A percentile compares a stretch with the other conserved stretches of the same genome.
Evolutionary conservation across 2,888 invertebrate genomes (phyloP).

Genomic region (Cosmopolites sordidus): DNA sequence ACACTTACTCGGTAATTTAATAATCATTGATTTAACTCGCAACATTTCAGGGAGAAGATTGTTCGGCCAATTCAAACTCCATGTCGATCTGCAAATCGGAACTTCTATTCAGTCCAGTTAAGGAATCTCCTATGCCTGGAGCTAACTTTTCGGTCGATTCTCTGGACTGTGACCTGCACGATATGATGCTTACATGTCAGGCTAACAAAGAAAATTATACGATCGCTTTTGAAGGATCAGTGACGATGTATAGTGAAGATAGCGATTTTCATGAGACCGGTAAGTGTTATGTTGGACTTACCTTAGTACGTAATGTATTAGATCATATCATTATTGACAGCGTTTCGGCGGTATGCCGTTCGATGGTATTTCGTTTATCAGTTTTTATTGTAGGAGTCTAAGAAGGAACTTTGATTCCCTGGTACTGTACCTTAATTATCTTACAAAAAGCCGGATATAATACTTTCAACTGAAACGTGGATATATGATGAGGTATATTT

Average conservation of each 20-base stretch:
- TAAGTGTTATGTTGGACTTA: not conserved
- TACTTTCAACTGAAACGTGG: too few relatives aligned
- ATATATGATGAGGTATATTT: too few relatives aligned
- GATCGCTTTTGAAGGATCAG: conserved; percentile 88
- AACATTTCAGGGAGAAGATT: conserved; percentile 59
- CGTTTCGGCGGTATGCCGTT: too few relatives aligned
- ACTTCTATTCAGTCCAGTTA: conserved; percentile 84
- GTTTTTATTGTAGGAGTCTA: too few relatives aligned
- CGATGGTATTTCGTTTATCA: too few relatives aligned
- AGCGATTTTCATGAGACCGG: conserved; percentile 61
- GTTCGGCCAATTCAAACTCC: conserved; percentile 68
- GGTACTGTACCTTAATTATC: too few relatives aligned
- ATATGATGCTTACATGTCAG: conserved; percentile 85
- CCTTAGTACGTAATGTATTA: too few relatives aligned
- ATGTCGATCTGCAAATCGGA: conserved; percentile 92
- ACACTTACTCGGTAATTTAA: too few relatives aligned
- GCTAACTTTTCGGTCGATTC: conserved; percentile 86
- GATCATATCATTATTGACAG: too few relatives aligned
- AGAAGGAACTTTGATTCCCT: too few relatives aligned
- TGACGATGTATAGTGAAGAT: conserved; percentile 79
- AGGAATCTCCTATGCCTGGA: conserved; percentile 71
- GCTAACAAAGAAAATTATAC: conserved; percentile 93
- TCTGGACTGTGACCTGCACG: conserved; percentile 81
- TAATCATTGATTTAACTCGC: not conserved
- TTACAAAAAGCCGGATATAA: too few relatives aligned